Conservation (phyloP, 2,113 vertebrate genomes). For the Vimba vimba region DNA sequence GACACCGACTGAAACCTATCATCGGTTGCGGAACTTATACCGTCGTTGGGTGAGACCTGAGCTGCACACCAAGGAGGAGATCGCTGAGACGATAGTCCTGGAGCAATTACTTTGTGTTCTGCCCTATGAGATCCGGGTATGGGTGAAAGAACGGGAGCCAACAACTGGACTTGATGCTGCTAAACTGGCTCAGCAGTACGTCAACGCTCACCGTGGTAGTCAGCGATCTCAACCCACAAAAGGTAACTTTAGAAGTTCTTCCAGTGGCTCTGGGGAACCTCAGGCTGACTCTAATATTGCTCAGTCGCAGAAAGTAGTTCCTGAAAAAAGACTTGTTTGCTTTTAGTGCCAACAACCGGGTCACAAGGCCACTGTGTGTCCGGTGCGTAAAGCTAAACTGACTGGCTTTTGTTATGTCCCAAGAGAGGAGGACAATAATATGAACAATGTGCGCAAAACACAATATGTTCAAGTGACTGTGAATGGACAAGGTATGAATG, state of each 20-base stretch:
- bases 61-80: not conserved
- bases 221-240: not conserved
- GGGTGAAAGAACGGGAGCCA: not conserved
- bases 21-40: no score
- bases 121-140: not conserved
- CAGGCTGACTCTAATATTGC: not conserved
- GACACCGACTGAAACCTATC: no score
- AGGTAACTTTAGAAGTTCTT: not conserved
- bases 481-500: not conserved
- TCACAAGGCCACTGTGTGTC: not conserved
- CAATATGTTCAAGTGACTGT: not conserved
- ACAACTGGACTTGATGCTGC: not conserved
- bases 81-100: not conserved
- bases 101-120: slow-evolving; percentile 4
- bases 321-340: not conserved
- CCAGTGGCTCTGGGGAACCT: not conserved
- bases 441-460: not conserved
- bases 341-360: not conserved
- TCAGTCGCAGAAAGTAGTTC: not conserved
- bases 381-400: not conserved
- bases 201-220: not conserved
- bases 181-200: not conserved
- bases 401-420: not conserved
- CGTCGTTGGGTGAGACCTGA: not conserved
- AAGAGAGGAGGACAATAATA: not conserved